phyloP scores from a whole-genome alignment of 2,888 invertebrate genomes.

The Pinctada fucata region DNA sequence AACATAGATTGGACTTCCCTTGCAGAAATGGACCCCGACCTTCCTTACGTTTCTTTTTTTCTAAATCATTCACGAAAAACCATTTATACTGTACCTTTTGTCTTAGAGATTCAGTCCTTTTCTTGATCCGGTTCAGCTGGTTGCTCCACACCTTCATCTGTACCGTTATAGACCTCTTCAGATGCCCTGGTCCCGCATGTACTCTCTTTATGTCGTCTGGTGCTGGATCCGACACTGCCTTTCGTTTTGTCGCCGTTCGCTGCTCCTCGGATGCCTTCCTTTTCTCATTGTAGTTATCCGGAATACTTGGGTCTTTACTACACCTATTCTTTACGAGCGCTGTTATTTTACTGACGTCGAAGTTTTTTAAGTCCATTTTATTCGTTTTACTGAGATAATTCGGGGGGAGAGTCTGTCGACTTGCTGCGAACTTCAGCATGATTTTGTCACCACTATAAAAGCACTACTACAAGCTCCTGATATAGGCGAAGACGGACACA shows the following conservation, averaged over 20 bases:
- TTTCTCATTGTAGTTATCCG: neutral
- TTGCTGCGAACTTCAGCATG: neutral
- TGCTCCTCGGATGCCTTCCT: neutral
- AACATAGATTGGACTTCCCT: no score
- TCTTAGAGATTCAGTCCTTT: conserved; percentile 11
- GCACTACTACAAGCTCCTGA: neutral
- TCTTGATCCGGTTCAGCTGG: conserved; percentile 25
- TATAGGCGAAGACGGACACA: neutral
- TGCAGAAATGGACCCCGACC: no score
- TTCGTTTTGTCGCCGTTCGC: neutral
- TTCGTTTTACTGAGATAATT: neutral
- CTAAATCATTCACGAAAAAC: neutral
- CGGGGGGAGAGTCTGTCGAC: neutral
- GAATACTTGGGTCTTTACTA: neutral
- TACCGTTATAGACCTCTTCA: conserved; percentile 8
- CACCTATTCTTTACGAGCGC: neutral
- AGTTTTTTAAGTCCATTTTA: neutral
- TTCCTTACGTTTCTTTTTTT: no score
- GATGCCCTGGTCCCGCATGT: neutral
- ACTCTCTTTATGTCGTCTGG: neutral
- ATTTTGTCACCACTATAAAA: neutral
- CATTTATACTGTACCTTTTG: conserved; percentile 6
- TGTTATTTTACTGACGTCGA: neutral
- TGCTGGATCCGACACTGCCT: neutral
- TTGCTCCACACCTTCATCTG: conserved; percentile 34